A percentile compares a stretch with the other conserved stretches of the same genome.
These are phyloP conservation scores for Meloidogyne floridensis DNA, from an alignment of 1,140 invertebrate species.

Conservation along the genomic window DNA sequence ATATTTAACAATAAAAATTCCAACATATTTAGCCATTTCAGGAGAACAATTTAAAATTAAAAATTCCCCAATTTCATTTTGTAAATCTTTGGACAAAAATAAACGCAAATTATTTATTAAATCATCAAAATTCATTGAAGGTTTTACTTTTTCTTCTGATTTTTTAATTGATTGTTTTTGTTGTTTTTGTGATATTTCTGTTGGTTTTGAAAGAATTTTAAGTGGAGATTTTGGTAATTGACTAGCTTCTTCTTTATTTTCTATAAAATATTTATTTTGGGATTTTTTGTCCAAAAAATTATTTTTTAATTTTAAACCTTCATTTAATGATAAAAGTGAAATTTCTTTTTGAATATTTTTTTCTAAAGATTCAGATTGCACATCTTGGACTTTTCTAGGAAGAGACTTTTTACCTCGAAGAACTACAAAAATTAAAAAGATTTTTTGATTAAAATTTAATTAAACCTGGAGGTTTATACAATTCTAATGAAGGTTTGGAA, in stretches of 20 bases:
- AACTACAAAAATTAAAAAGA: background rate
- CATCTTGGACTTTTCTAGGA: background rate
- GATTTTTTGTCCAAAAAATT: too few relatives aligned
- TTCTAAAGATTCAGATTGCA: background rate
- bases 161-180: background rate
- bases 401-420: background rate
- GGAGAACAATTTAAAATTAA: background rate
- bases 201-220: background rate
- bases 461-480: slow-evolving; percentile 3
- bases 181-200: background rate
- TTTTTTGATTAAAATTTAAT: background rate
- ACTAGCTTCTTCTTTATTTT: background rate
- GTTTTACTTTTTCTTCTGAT: background rate
- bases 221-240: background rate
- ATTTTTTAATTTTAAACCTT: background rate
- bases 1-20: slow-evolving; percentile 6
- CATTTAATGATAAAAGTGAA: background rate
- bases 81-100: background rate
- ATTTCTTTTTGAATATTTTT: background rate
- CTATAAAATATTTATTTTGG: background rate
- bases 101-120: background rate
- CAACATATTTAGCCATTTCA: background rate
- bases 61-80: slow-evolving; percentile 10
- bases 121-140: background rate
- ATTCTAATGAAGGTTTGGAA: background rate